These are phyloP conservation scores for Ginglymostoma cirratum DNA, from an alignment of 2,113 vertebrate species.

Conservation along the genomic window DNA sequence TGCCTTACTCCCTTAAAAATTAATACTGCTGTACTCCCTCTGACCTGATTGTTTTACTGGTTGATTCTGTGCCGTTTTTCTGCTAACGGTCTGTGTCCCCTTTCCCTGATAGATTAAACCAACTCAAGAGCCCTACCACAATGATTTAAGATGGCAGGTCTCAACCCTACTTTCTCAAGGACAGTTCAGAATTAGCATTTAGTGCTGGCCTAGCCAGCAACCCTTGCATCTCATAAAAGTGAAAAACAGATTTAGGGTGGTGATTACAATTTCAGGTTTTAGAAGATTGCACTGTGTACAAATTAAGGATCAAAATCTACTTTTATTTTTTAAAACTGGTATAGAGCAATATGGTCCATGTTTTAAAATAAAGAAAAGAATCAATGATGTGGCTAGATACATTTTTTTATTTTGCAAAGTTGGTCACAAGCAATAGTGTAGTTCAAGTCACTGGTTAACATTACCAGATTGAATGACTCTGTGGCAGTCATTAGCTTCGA, in stretches of 20 bases:
- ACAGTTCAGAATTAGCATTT: too few relatives aligned
- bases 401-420: neutral
- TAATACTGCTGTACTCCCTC: too few relatives aligned
- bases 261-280: neutral
- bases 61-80: too few relatives aligned
- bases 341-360: neutral
- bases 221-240: too few relatives aligned
- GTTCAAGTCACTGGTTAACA: neutral
- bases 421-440: neutral
- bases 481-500: neutral
- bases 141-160: too few relatives aligned
- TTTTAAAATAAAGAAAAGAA: neutral
- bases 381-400: neutral
- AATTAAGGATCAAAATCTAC: neutral
- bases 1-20: too few relatives aligned
- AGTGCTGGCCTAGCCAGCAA: too few relatives aligned
- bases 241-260: neutral
- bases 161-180: too few relatives aligned
- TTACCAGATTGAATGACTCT: neutral
- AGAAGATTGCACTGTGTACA: neutral
- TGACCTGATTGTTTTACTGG: too few relatives aligned
- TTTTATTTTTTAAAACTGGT: neutral
- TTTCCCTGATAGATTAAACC: too few relatives aligned
- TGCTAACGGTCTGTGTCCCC: too few relatives aligned
- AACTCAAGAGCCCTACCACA: too few relatives aligned